Conservation (phyloP, 1,140 invertebrate genomes). For the Xylocopa sonorina region DNA sequence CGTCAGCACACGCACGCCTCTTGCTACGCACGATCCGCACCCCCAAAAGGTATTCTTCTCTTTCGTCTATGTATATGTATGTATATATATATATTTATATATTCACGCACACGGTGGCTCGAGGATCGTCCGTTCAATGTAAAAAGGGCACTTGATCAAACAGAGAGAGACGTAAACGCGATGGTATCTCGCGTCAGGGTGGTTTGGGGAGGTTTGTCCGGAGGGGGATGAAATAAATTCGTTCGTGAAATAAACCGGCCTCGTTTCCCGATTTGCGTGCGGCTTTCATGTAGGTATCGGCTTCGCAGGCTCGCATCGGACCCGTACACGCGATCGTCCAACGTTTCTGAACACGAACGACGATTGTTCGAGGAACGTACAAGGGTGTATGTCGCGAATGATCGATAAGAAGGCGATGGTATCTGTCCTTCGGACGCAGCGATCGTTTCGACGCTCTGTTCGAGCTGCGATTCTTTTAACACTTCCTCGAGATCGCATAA, state of each 20-base stretch:
- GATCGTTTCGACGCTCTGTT: no score
- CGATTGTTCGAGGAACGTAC: neutral
- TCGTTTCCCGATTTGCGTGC: constrained; percentile 20
- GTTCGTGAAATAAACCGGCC: constrained; percentile 43
- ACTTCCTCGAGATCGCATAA: neutral
- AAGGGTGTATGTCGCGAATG: neutral
- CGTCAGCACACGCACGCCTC: constrained; percentile 24
- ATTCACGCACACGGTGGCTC: constrained; percentile 50
- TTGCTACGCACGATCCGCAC: constrained; percentile 35
- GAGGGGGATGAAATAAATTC: constrained; percentile 34
- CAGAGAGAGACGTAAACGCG: constrained; percentile 70
- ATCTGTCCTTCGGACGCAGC: no score
- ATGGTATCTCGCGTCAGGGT: constrained; percentile 19
- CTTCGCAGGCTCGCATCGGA: neutral
- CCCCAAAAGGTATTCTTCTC: neutral
- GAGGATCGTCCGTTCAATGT: constrained; percentile 69
- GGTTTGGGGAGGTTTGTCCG: no score
- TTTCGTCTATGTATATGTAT: no score
- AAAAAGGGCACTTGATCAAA: constrained; percentile 80
- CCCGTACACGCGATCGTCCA: constrained; percentile 12
- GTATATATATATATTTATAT: no score
- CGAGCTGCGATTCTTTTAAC: neutral
- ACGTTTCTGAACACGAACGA: neutral
- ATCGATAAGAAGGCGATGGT: neutral
- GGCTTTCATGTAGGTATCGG: neutral